These are phyloP conservation scores for Phyllotreta striolata DNA, from an alignment of 2,888 invertebrate species.

Conservation along the genomic window DNA sequence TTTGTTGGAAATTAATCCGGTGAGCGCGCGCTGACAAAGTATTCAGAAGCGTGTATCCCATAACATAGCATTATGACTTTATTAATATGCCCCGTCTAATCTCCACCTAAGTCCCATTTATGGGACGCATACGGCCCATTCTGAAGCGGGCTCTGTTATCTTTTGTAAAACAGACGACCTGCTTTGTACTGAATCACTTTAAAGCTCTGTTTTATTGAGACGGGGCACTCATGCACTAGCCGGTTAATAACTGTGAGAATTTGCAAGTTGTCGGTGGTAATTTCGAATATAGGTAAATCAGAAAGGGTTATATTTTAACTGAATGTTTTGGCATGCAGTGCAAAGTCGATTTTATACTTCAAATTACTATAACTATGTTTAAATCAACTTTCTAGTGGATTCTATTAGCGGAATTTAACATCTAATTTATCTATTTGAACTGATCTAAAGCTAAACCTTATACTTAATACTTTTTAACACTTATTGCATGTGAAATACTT, in stretches of 20 bases:
- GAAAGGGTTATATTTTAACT: constrained; percentile 2
- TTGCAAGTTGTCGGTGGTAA: constrained; percentile 40
- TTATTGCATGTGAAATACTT: no score
- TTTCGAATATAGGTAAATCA: constrained; percentile 2
- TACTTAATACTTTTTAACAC: no score
- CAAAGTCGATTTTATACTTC: no score
- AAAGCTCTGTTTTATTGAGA: constrained; percentile 60
- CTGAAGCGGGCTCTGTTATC: constrained; percentile 60
- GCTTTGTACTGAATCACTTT: constrained; percentile 61
- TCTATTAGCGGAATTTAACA: no score
- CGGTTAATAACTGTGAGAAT: constrained; percentile 54
- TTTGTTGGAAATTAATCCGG: constrained; percentile 40
- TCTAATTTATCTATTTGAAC: no score
- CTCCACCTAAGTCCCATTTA: constrained; percentile 55
- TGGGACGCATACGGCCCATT: constrained; percentile 56
- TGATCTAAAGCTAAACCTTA: no score
- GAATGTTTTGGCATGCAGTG: not conserved
- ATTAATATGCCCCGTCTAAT: constrained; percentile 60
- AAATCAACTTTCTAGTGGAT: no score
- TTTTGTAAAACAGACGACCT: constrained; percentile 64
- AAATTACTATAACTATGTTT: no score
- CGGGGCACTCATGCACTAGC: constrained; percentile 47
- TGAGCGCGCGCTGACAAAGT: constrained; percentile 36
- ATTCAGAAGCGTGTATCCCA: constrained; percentile 43
- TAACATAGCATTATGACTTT: constrained; percentile 59